phyloP scores from a whole-genome alignment of 2,888 invertebrate species.

The Ectobius pallidus region DNA sequence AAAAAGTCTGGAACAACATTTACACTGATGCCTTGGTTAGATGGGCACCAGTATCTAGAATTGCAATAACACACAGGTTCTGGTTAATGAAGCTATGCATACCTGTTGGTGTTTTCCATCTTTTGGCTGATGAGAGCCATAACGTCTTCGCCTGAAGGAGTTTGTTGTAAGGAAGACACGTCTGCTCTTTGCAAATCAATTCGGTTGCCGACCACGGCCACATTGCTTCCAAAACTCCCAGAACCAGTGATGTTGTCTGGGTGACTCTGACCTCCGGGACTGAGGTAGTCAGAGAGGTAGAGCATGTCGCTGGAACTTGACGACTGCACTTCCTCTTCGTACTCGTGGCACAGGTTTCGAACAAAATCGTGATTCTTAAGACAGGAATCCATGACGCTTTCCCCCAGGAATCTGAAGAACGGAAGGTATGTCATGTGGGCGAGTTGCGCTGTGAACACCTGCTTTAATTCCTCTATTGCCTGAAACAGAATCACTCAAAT shows the following conservation, averaged over 20 bases:
- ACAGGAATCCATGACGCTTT: conserved; percentile 71
- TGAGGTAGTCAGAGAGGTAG: conserved; percentile 44
- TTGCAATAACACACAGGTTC: no score
- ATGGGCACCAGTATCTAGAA: no score
- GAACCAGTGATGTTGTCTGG: conserved; percentile 50
- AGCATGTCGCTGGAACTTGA: conserved; percentile 39
- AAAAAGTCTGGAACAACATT: no score
- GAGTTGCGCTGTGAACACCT: conserved; percentile 83
- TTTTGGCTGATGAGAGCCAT: conserved; percentile 43
- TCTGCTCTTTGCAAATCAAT: conserved; percentile 64
- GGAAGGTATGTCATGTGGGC: conserved; percentile 82
- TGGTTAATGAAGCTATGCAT: no score
- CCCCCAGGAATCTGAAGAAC: conserved; percentile 75
- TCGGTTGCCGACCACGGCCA: conserved; percentile 83
- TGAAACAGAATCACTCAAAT: conserved; percentile 51
- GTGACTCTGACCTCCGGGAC: conserved; percentile 28
- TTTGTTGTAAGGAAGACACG: conserved; percentile 37
- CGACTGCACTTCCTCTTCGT: conserved; percentile 62
- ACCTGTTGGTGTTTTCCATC: conserved; percentile 47
- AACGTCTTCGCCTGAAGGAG: conserved; percentile 32
- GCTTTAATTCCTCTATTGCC: conserved; percentile 78
- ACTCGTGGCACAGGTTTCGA: conserved; percentile 75
- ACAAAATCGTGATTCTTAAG: conserved; percentile 81
- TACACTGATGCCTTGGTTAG: no score
- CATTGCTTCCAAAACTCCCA: conserved; percentile 80